Percentiles rank a stretch among this genome's conserved stretches.
Conservation (phyloP, 2,113 vertebrate species). For the Tympanuchus pallidicinctus region DNA sequence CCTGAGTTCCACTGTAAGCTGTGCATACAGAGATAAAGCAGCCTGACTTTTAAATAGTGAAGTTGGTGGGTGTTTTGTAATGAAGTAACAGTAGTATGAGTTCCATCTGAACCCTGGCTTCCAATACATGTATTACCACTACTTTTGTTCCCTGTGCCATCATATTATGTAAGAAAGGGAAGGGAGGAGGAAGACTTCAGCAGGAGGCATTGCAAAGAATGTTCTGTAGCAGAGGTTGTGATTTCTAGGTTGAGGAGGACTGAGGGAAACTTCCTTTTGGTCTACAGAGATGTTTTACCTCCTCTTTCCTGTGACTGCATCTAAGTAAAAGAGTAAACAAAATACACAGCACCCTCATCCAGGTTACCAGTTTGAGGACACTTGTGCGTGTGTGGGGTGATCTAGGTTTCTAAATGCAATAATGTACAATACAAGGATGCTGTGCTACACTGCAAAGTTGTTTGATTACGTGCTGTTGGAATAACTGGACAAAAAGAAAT, state of each 20-base stretch:
- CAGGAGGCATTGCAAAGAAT: not conserved
- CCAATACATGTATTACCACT: not conserved
- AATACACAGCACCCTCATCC: not conserved
- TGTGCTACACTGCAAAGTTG: not conserved
- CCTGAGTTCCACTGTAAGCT: not conserved
- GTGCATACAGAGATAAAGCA: not conserved
- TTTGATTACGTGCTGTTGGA: not conserved
- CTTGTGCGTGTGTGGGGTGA: not conserved
- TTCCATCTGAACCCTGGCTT: slow-evolving; percentile 11
- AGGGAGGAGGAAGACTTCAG: not conserved
- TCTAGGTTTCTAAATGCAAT: not conserved
- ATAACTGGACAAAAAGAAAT: not conserved
- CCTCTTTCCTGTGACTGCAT: not conserved
- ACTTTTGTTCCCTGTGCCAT: not conserved
- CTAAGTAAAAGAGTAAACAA: not conserved
- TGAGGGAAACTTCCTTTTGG: not conserved
- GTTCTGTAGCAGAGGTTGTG: not conserved
- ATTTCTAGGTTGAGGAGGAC: not conserved
- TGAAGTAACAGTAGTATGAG: not conserved
- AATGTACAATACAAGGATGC: not conserved
- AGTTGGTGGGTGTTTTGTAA: not conserved
- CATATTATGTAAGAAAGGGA: not conserved
- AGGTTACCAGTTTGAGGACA: not conserved
- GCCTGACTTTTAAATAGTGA: not conserved
- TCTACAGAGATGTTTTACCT: not conserved